Percentiles rank a stretch among this genome's conserved stretches.
Evolutionary conservation across 1,140 invertebrate species (phyloP).

Genomic region (Cardiocondyla obscurior): DNA sequence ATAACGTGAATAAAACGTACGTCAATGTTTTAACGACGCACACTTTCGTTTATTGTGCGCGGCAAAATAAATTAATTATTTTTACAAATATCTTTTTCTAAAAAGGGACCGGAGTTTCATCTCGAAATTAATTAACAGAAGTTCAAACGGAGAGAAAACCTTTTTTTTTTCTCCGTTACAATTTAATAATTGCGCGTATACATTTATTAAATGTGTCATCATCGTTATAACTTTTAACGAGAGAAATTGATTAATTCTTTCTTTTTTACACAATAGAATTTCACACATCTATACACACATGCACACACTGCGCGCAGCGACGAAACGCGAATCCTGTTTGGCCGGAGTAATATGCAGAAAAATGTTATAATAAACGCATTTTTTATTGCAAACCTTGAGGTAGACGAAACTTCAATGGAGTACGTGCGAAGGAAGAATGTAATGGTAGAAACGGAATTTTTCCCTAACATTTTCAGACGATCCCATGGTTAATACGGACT

Average conservation of each 20-base stretch:
- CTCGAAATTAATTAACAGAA: slow-evolving; percentile 45
- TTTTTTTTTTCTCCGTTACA: slow-evolving; percentile 12
- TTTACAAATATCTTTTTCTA: not conserved
- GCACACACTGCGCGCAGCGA: not conserved
- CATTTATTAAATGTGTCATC: not conserved
- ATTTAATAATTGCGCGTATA: slow-evolving; percentile 11
- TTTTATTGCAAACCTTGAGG: not conserved
- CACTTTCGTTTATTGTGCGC: not conserved
- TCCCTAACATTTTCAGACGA: slow-evolving; percentile 79
- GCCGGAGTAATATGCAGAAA: no score
- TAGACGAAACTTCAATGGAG: not conserved
- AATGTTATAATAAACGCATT: not conserved
- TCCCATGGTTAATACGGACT: slow-evolving; percentile 86
- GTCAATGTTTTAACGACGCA: not conserved
- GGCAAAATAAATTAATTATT: slow-evolving; percentile 20
- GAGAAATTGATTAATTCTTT: slow-evolving; percentile 32
- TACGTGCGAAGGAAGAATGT: not conserved
- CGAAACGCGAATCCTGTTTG: slow-evolving; percentile 19
- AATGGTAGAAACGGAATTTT: slow-evolving; percentile 18
- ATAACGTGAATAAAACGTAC: not conserved
- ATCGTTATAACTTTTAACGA: slow-evolving; percentile 52
- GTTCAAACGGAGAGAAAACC: not conserved
- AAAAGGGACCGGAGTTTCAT: not conserved
- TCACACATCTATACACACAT: not conserved
- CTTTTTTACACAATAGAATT: slow-evolving; percentile 17